Conservation (phyloP, 2,113 vertebrate genomes). For the Colinus virginianus region DNA sequence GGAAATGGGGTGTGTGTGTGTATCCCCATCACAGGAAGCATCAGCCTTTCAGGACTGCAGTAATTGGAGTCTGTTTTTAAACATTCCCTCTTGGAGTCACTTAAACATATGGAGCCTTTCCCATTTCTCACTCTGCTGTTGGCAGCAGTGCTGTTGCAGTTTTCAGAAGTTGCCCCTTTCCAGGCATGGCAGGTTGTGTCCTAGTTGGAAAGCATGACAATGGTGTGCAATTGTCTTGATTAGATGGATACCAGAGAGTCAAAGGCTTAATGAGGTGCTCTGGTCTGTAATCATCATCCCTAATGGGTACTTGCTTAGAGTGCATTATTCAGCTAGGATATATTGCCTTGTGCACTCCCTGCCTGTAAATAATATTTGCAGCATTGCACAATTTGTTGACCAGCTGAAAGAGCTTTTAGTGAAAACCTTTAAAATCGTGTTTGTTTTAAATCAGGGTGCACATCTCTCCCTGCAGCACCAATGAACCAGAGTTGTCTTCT, state of each 20-base stretch:
- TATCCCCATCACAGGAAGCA: neutral
- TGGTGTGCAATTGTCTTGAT: conserved; percentile 31
- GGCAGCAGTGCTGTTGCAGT: neutral
- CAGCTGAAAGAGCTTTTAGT: neutral
- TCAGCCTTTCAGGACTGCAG: neutral
- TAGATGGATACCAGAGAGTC: conserved; percentile 27
- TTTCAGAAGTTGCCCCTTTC: neutral
- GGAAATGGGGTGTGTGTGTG: neutral
- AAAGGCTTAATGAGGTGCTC: conserved; percentile 61
- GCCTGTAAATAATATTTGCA: conserved; percentile 21
- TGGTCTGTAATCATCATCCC: conserved; percentile 44
- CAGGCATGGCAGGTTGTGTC: neutral
- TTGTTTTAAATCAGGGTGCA: neutral
- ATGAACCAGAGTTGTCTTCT: neutral
- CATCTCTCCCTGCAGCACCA: neutral
- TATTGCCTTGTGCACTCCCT: neutral
- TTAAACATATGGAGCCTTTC: neutral
- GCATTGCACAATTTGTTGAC: neutral
- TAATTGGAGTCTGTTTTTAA: neutral
- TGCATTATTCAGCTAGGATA: conserved; percentile 29
- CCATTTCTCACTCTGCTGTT: neutral
- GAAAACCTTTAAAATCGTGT: neutral
- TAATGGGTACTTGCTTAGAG: conserved; percentile 52
- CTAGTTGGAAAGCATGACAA: conserved; percentile 11
- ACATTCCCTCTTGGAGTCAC: neutral